Conservation (phyloP, 2,797 vertebrate species). For the Sorex maritimensis region DNA sequence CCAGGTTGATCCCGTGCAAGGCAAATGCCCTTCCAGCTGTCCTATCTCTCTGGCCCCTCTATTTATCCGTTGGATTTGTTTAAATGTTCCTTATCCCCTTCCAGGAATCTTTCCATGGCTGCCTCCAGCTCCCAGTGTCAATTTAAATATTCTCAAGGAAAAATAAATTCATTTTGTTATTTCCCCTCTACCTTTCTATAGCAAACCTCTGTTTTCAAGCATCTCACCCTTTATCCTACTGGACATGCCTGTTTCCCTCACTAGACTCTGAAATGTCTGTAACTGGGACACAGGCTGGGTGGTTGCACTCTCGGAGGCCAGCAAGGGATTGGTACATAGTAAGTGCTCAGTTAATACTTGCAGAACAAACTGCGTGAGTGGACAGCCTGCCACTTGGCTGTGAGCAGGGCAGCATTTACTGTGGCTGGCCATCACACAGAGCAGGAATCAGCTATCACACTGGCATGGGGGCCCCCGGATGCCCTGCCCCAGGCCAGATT, state of each 20-base stretch:
- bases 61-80: no score
- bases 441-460: background rate
- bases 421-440: no score
- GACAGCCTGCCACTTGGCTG: background rate
- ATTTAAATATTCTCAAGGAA: no score
- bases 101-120: no score
- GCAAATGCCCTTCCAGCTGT: background rate
- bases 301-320: background rate
- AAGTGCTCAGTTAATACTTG: background rate
- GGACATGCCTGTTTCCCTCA: background rate
- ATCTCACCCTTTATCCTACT: background rate
- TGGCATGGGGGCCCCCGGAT: no score
- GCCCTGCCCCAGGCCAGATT: background rate
- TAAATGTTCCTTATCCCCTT: no score
- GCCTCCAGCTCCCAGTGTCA: no score
- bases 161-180: no score
- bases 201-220: no score
- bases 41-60: background rate
- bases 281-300: background rate
- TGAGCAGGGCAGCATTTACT: no score
- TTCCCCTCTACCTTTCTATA: no score
- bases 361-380: background rate
- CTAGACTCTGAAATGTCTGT: background rate
- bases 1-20: no score
- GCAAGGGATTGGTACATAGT: background rate